Conservation (phyloP, 2,888 invertebrate genomes). For the Ochropacha duplaris region DNA sequence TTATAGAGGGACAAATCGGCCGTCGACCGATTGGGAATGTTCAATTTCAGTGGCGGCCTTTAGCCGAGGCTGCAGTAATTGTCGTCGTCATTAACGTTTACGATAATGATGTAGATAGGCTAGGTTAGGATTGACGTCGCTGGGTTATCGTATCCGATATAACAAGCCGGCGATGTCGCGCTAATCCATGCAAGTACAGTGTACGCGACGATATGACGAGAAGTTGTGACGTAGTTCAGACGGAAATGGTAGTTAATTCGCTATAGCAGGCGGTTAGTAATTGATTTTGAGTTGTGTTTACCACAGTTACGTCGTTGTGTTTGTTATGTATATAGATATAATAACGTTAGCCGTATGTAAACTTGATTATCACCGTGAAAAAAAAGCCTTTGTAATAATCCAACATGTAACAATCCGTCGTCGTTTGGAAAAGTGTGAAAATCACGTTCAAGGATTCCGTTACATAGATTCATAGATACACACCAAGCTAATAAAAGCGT, state of each 20-base stretch:
- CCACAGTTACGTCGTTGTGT: slow-evolving; percentile 7
- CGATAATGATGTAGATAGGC: slow-evolving; percentile 62
- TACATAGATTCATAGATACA: too few relatives aligned
- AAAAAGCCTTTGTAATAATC: too few relatives aligned
- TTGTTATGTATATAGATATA: slow-evolving; percentile 7
- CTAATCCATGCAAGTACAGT: slow-evolving; percentile 44
- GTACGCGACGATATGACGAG: slow-evolving; percentile 23
- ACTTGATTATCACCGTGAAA: slow-evolving; percentile 10
- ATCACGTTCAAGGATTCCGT: too few relatives aligned
- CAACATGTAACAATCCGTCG: too few relatives aligned
- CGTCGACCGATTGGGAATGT: slow-evolving; percentile 69
- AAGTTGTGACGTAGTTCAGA: slow-evolving; percentile 15
- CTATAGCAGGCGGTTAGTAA: slow-evolving; percentile 36
- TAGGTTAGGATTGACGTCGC: slow-evolving; percentile 71
- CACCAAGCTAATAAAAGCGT: too few relatives aligned
- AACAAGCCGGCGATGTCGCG: slow-evolving; percentile 50
- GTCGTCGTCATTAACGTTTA: slow-evolving; percentile 79
- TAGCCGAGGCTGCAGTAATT: slow-evolving; percentile 71
- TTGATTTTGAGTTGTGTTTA: slow-evolving; percentile 34
- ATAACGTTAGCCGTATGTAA: slow-evolving; percentile 20
- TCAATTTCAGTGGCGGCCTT: slow-evolving; percentile 61
- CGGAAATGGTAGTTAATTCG: slow-evolving; percentile 24
- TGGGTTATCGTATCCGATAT: slow-evolving; percentile 60
- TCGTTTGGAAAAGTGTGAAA: too few relatives aligned
- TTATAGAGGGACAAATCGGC: slow-evolving; percentile 70